These are phyloP conservation scores for Lysiphlebus fabarum DNA, from an alignment of 1,140 invertebrate species.

Conservation along the genomic window DNA sequence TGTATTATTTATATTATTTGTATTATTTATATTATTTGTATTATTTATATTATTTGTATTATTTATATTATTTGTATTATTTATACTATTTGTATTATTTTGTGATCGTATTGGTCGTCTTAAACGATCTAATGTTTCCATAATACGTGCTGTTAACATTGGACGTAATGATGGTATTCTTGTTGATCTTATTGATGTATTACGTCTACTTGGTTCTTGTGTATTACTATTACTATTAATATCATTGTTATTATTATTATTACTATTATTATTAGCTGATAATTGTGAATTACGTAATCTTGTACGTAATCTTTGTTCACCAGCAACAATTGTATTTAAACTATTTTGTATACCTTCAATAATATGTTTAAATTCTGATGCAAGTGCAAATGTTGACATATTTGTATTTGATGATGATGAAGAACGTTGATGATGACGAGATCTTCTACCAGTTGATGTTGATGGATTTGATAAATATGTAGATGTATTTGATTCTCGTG, in stretches of 20 bases:
- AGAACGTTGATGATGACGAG: not conserved
- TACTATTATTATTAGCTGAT: not conserved
- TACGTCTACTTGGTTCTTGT: too few relatives aligned
- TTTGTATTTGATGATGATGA: not conserved
- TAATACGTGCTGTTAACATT: too few relatives aligned
- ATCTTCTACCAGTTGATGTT: not conserved
- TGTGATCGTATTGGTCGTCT: too few relatives aligned
- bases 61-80: too few relatives aligned
- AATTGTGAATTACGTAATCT: not conserved
- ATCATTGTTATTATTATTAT: not conserved
- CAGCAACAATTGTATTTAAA: constrained; percentile 1
- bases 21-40: too few relatives aligned
- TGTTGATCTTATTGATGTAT: not conserved
- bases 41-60: too few relatives aligned
- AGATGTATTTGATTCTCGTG: not conserved
- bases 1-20: too few relatives aligned
- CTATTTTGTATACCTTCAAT: constrained; percentile 35
- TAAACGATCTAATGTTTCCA: too few relatives aligned
- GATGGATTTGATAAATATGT: not conserved
- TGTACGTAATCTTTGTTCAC: constrained; percentile 13
- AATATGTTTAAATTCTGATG: constrained; percentile 37
- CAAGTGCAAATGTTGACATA: constrained; percentile 26
- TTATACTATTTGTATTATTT: too few relatives aligned
- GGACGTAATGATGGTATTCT: not conserved
- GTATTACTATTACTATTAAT: too few relatives aligned